A percentile compares a stretch with the other conserved stretches of the same genome.
Evolutionary conservation across 2,888 invertebrate species (phyloP).

Genomic region (Allolobophora icterica): DNA sequence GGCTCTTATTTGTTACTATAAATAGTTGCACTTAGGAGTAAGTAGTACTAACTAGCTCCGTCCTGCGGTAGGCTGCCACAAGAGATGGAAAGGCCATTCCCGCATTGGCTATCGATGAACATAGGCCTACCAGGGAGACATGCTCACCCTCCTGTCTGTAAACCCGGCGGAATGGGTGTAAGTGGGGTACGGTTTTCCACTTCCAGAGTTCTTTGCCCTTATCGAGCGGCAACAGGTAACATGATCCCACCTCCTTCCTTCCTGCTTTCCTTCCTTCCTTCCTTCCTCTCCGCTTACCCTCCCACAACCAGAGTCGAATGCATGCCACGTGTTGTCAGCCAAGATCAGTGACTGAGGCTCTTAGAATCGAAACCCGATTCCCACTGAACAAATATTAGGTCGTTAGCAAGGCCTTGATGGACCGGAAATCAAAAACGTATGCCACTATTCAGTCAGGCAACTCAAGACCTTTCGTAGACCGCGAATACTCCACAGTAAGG

Average conservation of each 20-base stretch:
- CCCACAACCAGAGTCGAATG: neutral
- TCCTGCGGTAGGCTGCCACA: neutral
- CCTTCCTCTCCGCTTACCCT: neutral
- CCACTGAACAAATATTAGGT: neutral
- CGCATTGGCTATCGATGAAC: neutral
- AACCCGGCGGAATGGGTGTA: neutral
- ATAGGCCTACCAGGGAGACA: neutral
- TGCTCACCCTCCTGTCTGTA: neutral
- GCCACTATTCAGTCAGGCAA: neutral
- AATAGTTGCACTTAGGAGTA: neutral
- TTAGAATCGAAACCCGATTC: neutral
- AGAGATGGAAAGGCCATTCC: neutral
- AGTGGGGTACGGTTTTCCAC: neutral
- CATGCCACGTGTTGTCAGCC: neutral
- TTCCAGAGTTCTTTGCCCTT: neutral
- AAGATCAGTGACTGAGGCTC: neutral
- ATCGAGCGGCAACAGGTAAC: neutral
- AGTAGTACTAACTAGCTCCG: neutral
- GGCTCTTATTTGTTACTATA: slow-evolving; percentile 9
- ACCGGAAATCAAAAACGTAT: neutral
- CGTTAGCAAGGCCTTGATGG: neutral
- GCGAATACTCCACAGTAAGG: neutral
- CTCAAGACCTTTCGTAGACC: neutral
- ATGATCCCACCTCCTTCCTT: neutral
- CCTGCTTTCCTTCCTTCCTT: neutral